These are phyloP conservation scores for Intellagama lesueurii DNA, from an alignment of 2,797 vertebrate species.

Conservation along the genomic window DNA sequence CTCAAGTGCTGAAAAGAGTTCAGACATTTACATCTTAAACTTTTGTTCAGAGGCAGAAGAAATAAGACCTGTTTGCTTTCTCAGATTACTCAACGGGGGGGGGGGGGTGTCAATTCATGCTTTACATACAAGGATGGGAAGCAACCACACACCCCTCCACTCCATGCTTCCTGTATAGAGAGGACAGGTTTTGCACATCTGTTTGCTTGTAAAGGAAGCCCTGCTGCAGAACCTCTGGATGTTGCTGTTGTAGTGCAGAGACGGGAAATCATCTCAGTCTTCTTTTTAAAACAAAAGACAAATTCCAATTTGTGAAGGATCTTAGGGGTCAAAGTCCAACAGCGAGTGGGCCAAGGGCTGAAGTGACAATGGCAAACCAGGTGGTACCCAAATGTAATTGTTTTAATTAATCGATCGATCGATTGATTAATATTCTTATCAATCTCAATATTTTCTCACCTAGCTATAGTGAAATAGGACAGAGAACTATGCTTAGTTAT, in stretches of 20 bases:
- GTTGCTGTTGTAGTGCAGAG: neutral
- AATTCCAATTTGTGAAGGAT: neutral
- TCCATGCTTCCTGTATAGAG: neutral
- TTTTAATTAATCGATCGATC: too few relatives aligned
- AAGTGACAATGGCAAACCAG: neutral
- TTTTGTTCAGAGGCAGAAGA: neutral
- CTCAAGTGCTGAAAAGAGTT: neutral
- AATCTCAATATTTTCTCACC: too few relatives aligned
- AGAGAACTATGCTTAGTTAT: neutral
- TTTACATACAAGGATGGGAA: constrained; percentile 2
- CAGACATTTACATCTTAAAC: neutral
- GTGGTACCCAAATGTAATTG: too few relatives aligned
- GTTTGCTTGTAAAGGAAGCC: neutral
- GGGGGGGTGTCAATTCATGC: neutral
- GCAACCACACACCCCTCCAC: constrained; percentile 1
- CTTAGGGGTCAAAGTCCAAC: neutral
- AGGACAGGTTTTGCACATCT: neutral
- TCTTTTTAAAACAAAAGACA: neutral
- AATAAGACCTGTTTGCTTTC: neutral
- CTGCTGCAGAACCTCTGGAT: neutral
- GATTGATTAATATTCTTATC: too few relatives aligned
- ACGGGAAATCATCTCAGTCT: neutral
- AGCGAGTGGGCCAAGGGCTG: too few relatives aligned
- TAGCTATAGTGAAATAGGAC: neutral
- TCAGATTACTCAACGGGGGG: neutral